phyloP scores from a whole-genome alignment of 2,888 invertebrate genomes.

The Ditula angustiorana region DNA sequence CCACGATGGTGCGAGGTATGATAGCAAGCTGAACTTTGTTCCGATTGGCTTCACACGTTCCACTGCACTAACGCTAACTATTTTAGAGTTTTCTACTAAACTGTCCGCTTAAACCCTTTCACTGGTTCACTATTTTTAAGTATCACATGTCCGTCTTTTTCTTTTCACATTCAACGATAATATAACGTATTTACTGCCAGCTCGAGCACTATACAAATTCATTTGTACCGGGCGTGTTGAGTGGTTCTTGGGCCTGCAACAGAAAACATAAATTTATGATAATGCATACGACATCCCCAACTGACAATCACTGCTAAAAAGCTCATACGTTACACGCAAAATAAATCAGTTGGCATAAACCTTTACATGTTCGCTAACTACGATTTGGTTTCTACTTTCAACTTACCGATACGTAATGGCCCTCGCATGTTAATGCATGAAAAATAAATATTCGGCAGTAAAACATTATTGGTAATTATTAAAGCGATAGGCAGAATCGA shows the following conservation, averaged over 20 bases:
- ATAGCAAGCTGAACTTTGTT: constrained; percentile 69
- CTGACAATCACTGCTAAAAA: constrained; percentile 16
- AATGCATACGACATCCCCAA: not conserved
- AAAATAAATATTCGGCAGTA: constrained; percentile 74
- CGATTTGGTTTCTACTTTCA: constrained; percentile 46
- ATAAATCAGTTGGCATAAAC: constrained; percentile 27
- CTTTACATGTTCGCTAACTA: constrained; percentile 6
- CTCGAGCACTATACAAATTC: constrained; percentile 89
- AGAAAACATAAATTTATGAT: constrained; percentile 55
- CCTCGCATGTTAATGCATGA: constrained; percentile 81
- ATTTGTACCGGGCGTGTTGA: constrained; percentile 92
- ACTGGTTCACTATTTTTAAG: constrained; percentile 77
- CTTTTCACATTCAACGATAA: constrained; percentile 82
- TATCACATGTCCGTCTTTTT: constrained; percentile 82
- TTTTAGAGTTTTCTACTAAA: constrained; percentile 68
- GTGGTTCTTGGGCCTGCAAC: constrained; percentile 93
- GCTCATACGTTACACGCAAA: constrained; percentile 22
- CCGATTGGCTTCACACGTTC: constrained; percentile 62
- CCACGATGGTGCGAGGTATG: constrained; percentile 63
- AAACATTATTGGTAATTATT: constrained; percentile 57
- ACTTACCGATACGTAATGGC: constrained; percentile 74
- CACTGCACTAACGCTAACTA: constrained; percentile 74
- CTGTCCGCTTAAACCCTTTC: constrained; percentile 70
- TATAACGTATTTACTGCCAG: constrained; percentile 80
- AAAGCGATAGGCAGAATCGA: constrained; percentile 62